These are phyloP conservation scores for Zeus faber DNA, from an alignment of 2,113 vertebrate genomes.

Conservation along the genomic window DNA sequence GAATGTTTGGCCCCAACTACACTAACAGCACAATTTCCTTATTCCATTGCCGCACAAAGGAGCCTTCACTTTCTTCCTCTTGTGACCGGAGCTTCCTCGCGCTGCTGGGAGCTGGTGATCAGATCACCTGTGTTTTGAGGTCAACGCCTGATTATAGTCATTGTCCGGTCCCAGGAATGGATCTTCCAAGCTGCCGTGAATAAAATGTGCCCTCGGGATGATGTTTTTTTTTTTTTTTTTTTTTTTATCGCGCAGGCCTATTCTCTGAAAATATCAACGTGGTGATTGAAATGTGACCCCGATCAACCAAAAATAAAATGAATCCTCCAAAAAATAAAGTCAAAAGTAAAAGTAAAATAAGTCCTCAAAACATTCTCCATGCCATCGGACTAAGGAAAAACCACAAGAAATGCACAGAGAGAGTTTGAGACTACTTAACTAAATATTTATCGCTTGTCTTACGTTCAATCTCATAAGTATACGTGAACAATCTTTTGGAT, in stretches of 20 bases:
- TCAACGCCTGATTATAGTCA: constrained; percentile 35
- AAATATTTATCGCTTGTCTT: too few species aligned
- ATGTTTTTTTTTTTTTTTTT: neutral
- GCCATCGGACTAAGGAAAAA: too few species aligned
- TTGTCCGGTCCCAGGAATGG: constrained; percentile 1
- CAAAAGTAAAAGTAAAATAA: too few species aligned
- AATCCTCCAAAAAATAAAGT: too few species aligned
- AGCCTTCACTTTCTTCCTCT: constrained; percentile 31
- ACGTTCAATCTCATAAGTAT: too few species aligned
- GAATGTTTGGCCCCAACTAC: constrained; percentile 22
- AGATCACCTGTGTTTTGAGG: constrained; percentile 45
- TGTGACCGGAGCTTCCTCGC: constrained; percentile 34
- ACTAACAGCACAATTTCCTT: constrained; percentile 28
- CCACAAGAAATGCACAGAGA: too few species aligned
- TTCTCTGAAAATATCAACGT: too few species aligned
- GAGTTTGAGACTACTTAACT: too few species aligned
- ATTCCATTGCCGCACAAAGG: constrained; percentile 33
- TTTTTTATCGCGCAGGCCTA: neutral
- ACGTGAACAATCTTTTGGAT: too few species aligned
- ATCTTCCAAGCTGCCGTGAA: neutral
- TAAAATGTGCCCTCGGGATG: neutral
- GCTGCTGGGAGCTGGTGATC: constrained; percentile 37
- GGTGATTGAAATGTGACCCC: too few species aligned
- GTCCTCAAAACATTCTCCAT: too few species aligned
- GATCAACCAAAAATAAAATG: too few species aligned